Evolutionary conservation across 2,113 vertebrate species (phyloP).

Genomic region (Chionis minor): DNA sequence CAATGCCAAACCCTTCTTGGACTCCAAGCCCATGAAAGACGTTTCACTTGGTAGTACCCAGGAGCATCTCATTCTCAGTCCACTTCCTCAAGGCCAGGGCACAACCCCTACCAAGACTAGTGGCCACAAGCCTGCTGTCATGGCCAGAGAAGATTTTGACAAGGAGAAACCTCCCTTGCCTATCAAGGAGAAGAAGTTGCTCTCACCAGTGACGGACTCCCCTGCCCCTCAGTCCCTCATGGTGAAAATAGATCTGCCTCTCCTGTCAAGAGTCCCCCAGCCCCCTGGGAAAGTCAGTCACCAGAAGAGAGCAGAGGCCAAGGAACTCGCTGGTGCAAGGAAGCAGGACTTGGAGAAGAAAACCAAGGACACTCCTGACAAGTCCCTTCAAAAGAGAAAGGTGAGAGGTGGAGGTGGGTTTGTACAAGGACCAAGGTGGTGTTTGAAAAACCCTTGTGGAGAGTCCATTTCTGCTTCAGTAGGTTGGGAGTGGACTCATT

Average conservation of each 20-base stretch:
- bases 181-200: slow-evolving; percentile 45
- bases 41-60: not conserved
- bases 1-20: slow-evolving; percentile 8
- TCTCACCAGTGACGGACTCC: slow-evolving; percentile 23
- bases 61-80: not conserved
- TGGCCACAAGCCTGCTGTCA: slow-evolving; percentile 14
- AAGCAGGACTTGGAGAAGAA: slow-evolving; percentile 69
- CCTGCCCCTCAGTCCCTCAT: slow-evolving; percentile 55
- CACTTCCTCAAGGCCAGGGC: slow-evolving; percentile 62
- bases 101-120: slow-evolving; percentile 35
- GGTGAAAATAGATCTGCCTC: slow-evolving; percentile 85
- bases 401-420: slow-evolving; percentile 59
- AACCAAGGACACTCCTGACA: slow-evolving; percentile 10
- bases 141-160: slow-evolving; percentile 56
- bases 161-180: slow-evolving; percentile 58
- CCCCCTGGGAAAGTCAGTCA: slow-evolving; percentile 7
- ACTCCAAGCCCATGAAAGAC: slow-evolving; percentile 36
- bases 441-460: not conserved
- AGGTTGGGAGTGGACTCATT: not conserved
- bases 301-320: slow-evolving; percentile 26
- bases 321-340: not conserved
- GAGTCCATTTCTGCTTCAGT: not conserved
- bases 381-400: slow-evolving; percentile 77
- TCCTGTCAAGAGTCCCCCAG: slow-evolving; percentile 83
- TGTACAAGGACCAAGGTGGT: not conserved